Base-by-base conservation (phyloP, 2,888 invertebrate species). In the Dinocampus coccinellae region DNA sequence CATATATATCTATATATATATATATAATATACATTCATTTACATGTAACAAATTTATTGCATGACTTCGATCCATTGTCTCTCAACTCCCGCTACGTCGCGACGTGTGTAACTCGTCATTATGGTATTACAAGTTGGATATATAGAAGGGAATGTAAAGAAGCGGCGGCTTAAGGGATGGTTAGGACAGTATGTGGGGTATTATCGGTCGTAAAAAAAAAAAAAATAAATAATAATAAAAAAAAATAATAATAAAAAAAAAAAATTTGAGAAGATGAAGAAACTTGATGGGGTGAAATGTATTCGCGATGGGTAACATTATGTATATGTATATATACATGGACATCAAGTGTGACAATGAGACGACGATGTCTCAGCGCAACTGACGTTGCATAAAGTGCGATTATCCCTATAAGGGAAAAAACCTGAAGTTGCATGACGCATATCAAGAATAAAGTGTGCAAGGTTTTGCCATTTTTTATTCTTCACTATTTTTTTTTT, bases 371-470 rank as follows among this genome's bases (percentile, higher is more conserved):
- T 60, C 47, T 47, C 16, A 39, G 36, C 60, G 29, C 42, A 47
- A 66, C 66, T 71, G 71, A 71, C 71, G 42, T 62, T 71, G 71
- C 71, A 71, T 66, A 71, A 71, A 71, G 71, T 71, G 65, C 71
- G 71, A 71, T 71, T 71, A 71, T 62, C 61, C 61, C 52, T 39
- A 55, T n/a, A 29, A 22, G 36, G n/a, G 55, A 62, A 53, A 42
- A 76, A 77, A 82, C 80, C 81, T 82, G 79, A 82, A 81, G 80
- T 82, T 82, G 81, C 81, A 83, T 80, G 79, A 79, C 80, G 78
- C 79, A 60, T 58, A 29, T 53, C 66, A 66, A 39, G 36, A 55
- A 55, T 66, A 33, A 42, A 60, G 29, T n/a, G 53, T 33, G 53
- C 53, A 53, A 64, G 67, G 22, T 34, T 53, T 52, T 22, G 53